These are phyloP conservation scores for Sinocyclocheilus rhinocerous DNA, from an alignment of 2,113 vertebrate species.

Conservation along the genomic window DNA sequence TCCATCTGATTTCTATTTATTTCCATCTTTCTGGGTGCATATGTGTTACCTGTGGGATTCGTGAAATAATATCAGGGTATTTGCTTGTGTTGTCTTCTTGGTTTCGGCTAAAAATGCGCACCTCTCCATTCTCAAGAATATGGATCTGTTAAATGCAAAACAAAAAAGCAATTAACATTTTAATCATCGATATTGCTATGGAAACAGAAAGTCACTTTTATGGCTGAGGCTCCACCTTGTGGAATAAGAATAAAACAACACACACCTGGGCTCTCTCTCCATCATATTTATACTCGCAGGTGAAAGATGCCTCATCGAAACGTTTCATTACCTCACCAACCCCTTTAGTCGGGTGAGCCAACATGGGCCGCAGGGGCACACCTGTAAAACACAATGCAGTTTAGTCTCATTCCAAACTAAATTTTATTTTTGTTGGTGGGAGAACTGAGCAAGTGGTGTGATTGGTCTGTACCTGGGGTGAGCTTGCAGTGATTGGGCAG, in stretches of 20 bases:
- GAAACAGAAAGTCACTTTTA: constrained; percentile 19
- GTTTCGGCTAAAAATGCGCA: constrained; percentile 88
- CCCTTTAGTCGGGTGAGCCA: constrained; percentile 88
- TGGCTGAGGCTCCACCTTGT: constrained; percentile 19
- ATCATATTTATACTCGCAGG: constrained; percentile 93
- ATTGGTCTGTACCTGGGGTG: constrained; percentile 83
- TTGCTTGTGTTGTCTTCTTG: constrained; percentile 91
- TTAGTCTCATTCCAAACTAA: background rate
- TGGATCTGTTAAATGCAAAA: constrained; percentile 80
- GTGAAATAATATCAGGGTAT: constrained; percentile 86
- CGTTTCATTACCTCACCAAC: constrained; percentile 87
- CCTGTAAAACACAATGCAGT: constrained; percentile 67
- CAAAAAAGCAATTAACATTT: constrained; percentile 6
- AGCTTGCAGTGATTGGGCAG: constrained; percentile 87
- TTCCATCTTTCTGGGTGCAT: background rate
- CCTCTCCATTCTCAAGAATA: constrained; percentile 82
- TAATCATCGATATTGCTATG: constrained; percentile 28
- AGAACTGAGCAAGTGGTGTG: background rate
- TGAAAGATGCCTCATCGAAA: constrained; percentile 88
- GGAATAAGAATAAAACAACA: background rate
- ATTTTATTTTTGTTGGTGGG: background rate
- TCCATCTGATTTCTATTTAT: background rate
- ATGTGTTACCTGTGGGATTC: constrained; percentile 82
- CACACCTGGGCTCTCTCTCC: constrained; percentile 89
- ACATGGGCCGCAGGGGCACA: constrained; percentile 87